Evolutionary conservation across 2,113 vertebrate species (phyloP), one percentile per base, ranked within the genome.

Genomic region (Trochalopteron elliotii): DNA sequence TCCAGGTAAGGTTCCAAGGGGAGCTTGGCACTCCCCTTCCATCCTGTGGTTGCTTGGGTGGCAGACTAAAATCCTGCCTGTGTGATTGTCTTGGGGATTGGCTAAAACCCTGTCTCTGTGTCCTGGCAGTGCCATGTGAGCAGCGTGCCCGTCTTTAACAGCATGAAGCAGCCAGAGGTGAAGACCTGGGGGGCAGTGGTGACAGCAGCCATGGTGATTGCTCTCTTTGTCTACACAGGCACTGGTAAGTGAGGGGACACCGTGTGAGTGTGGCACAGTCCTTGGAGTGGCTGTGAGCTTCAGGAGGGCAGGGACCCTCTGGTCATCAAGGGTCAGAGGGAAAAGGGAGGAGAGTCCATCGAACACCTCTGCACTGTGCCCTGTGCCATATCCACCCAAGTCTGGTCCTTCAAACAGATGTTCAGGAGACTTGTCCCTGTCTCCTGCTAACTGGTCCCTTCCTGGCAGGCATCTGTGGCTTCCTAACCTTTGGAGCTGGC

Each of bases 121-220:
- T 87, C 79, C 77, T 30, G 44, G 45, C 97, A 99, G 99, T 99
- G 99, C 97, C 99, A 99, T 0, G 99, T 99, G 93, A 99, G 99
- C 97, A 99, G 98, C 1, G 99, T 99, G 68, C 99, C 99, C 0
- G 99, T 99, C 96, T 99, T 99, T 91, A 98, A 99, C 98, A 99
- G 99, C 97, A 99, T 99, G 99, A 98, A 92, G 95, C 98, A 64
- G 70, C 99, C 98, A 0, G 97, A 98, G 79, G 96, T 99, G 89
- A 98, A 98, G 96, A 98, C 98, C 3, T 99, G 99, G 99, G 99
- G 99, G 2, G 64, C 97, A 1, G 99, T 99, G 14, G 99, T 99
- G 85, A 99, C 99, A 0, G 93, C 98, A 0, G 98, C 99, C 97
- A 99, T 99, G 98, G 97, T 99, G 70, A 99, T 99, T 16, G 99